Evolutionary conservation across 1,140 invertebrate genomes (phyloP).

Genomic region (Asobara japonica): DNA sequence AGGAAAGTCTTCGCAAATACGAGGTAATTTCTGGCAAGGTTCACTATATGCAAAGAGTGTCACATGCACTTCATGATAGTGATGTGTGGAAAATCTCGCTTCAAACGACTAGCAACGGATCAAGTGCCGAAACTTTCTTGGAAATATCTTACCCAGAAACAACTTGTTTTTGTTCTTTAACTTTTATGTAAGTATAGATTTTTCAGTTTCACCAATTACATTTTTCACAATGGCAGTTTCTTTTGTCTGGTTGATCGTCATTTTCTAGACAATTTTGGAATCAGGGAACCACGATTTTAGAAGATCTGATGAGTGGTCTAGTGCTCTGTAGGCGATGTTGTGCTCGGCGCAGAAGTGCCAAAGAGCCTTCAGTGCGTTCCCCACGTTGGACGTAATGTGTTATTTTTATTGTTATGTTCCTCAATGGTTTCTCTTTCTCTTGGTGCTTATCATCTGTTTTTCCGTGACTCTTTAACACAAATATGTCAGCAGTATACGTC

Average conservation of each 20-base stretch:
- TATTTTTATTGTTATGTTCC: no score
- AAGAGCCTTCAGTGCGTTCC: no score
- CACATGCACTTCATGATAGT: slow-evolving; percentile 56
- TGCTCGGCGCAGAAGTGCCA: no score
- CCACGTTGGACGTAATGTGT: no score
- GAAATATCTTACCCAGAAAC: slow-evolving; percentile 2
- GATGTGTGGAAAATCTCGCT: slow-evolving; percentile 43
- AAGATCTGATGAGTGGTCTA: no score
- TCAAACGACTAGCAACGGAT: slow-evolving; percentile 48
- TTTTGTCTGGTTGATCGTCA: background rate
- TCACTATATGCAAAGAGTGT: slow-evolving; percentile 54
- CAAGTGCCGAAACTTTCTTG: slow-evolving; percentile 39
- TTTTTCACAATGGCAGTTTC: slow-evolving; percentile 34
- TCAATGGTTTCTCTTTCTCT: no score
- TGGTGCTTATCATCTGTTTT: no score
- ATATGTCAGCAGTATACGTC: no score
- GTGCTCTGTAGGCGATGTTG: no score
- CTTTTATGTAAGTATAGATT: slow-evolving; percentile 22
- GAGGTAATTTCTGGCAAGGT: slow-evolving; percentile 50
- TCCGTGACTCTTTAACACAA: no score
- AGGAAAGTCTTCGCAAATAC: slow-evolving; percentile 46
- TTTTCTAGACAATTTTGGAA: background rate
- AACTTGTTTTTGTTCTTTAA: slow-evolving; percentile 22
- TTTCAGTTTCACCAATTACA: slow-evolving; percentile 38
- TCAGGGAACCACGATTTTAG: background rate